Conservation (phyloP, 2,888 invertebrate genomes). For the Scrobipalpa costella region DNA sequence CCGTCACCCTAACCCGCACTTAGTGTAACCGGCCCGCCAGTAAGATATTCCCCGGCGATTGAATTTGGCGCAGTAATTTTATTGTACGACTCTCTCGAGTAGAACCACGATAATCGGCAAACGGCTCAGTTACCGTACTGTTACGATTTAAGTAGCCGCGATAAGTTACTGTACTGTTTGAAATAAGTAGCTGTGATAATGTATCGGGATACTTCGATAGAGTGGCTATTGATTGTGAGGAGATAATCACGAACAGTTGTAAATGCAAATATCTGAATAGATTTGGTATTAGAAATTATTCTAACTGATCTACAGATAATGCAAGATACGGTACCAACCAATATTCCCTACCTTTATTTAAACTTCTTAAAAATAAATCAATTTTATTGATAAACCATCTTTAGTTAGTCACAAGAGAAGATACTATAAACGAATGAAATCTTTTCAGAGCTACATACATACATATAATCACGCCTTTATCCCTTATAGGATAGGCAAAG, state of each 20-base stretch:
- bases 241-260: neutral
- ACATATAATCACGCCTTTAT: too few relatives aligned
- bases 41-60: slow-evolving; percentile 25
- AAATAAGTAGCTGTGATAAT: slow-evolving; percentile 8
- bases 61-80: slow-evolving; percentile 27
- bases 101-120: slow-evolving; percentile 17
- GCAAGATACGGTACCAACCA: too few relatives aligned
- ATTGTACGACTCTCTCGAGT: slow-evolving; percentile 21
- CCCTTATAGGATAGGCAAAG: too few relatives aligned
- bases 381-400: too few relatives aligned
- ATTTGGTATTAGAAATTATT: neutral
- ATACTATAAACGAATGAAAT: too few relatives aligned
- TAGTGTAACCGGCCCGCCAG: slow-evolving; percentile 8
- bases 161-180: neutral
- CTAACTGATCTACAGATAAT: too few relatives aligned
- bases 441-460: too few relatives aligned
- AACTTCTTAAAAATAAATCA: too few relatives aligned
- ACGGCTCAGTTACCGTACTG: slow-evolving; percentile 11
- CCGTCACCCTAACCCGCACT: too few relatives aligned
- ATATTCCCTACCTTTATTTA: too few relatives aligned
- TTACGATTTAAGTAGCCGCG: neutral
- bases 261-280: neutral
- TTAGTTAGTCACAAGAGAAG: too few relatives aligned
- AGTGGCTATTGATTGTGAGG: neutral
- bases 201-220: neutral